Base-by-base conservation (phyloP, 35 echinoderm and acorn worm genomes). In the Amphiura filiformis region DNA sequence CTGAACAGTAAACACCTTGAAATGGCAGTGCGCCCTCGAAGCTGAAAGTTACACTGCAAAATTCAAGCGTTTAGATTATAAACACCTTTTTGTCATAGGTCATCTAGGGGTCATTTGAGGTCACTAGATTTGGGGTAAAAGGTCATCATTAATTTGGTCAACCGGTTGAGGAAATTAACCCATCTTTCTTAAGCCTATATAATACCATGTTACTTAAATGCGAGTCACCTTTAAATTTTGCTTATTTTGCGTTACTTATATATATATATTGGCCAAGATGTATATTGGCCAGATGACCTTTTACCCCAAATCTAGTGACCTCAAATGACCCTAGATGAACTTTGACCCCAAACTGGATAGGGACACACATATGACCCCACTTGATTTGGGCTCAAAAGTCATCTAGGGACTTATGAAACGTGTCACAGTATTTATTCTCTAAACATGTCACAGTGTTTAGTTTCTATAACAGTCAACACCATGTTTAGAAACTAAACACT, bases 321-420 rank as follows among this genome's bases (percentile, higher is more conserved):
- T 70, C 61, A 70, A 70, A 70, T 11, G 61, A 70, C 9, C 44
- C 61, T 70, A 70, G 9, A 70, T 70, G 9, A 70, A 70, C 61
- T 70, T 70, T 70, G 61, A 70, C 61, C 61, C 61, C 61, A 70
- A 70, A 15, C 61, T 70, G 61, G 61, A 23, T 70, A 70, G 61
- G 61, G 61, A 70, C 61, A 70, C 61, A 70, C 61, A 70, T 70
- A 70, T 70, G 61, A 70, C 61, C 61, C 15, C 61, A 70, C 61
- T 70, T 13, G 9, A 70, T 70, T 23, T 70, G 26, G 15, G 61
- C 61, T 70, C 61, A 70, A 70, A 11, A 23, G 28, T 70, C 41
- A 47, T 47, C 41, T 47, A 47, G 41, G 41, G 17, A 4, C 41
- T 47, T 17, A 47, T n/a, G n/a, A n/a, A n/a, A n/a, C n/a, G n/a